Evolutionary conservation across 2,113 vertebrate species (phyloP).

Genomic region (Nothoprocta pentlandii): DNA sequence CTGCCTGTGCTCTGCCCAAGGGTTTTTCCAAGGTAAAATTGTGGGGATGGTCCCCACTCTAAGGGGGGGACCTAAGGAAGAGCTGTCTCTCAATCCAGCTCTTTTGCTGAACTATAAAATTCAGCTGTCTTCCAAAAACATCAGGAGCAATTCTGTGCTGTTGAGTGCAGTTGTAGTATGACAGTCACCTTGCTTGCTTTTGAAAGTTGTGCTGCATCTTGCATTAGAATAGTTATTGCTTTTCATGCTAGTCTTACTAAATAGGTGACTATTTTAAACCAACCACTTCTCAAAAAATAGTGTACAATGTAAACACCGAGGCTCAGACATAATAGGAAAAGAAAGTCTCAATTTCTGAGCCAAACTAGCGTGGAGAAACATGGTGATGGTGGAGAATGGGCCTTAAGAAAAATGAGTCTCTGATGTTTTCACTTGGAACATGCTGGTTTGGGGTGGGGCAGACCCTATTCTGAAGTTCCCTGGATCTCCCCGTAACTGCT

Average conservation of each 20-base stretch:
- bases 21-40: not conserved
- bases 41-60: not conserved
- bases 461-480: not conserved
- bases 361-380: not conserved
- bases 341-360: not conserved
- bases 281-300: not conserved
- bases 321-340: not conserved
- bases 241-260: not conserved
- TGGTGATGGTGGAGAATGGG: fast-evolving
- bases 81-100: not conserved
- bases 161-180: not conserved
- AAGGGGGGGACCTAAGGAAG: not conserved
- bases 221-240: fast-evolving
- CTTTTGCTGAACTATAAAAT: not conserved
- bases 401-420: not conserved
- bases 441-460: not conserved
- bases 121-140: not conserved
- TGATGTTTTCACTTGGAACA: not conserved
- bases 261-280: not conserved
- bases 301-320: not conserved
- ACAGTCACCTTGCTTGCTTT: not conserved
- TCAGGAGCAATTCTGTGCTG: not conserved
- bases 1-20: not conserved
- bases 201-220: not conserved
- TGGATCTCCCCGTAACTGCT: not conserved